Conservation (phyloP, 2,113 vertebrate genomes). For the Caranx ignobilis region DNA sequence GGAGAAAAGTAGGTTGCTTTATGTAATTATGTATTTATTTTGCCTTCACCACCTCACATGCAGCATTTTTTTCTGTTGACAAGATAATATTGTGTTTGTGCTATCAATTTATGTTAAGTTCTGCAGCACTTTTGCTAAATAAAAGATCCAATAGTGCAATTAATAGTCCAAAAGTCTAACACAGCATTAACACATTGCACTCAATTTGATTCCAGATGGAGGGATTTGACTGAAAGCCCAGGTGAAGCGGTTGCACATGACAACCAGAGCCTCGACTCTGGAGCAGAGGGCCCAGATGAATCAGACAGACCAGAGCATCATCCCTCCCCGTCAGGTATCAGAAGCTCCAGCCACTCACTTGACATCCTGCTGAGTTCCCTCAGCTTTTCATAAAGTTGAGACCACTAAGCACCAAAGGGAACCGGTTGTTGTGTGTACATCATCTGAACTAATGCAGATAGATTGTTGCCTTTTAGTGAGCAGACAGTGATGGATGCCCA, state of each 20-base stretch:
- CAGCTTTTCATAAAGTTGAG: conserved; percentile 18
- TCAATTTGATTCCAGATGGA: conserved; percentile 78
- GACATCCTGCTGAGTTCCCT: not conserved
- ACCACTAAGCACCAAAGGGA: not conserved
- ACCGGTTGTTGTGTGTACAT: conserved; percentile 30
- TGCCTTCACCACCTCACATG: not conserved
- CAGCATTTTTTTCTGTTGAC: not conserved
- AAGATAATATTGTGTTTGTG: not conserved
- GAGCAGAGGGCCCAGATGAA: conserved; percentile 67
- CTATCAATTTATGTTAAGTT: not conserved
- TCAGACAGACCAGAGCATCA: conserved; percentile 55
- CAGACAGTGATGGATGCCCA: conserved; percentile 50
- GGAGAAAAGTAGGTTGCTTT: conserved; percentile 87
- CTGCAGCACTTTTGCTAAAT: not conserved
- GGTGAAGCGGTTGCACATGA: conserved; percentile 81
- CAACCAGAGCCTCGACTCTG: conserved; percentile 67
- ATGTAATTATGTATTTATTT: conserved; percentile 9
- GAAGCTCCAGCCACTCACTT: not conserved
- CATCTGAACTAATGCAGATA: conserved; percentile 37
- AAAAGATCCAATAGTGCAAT: not conserved
- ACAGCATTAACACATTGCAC: not conserved
- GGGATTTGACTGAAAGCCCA: conserved; percentile 81
- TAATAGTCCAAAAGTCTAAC: not conserved
- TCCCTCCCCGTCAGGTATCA: conserved; percentile 60
- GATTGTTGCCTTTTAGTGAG: conserved; percentile 48